Conservation (phyloP, 2,113 vertebrate species). For the Nestor notabilis region DNA sequence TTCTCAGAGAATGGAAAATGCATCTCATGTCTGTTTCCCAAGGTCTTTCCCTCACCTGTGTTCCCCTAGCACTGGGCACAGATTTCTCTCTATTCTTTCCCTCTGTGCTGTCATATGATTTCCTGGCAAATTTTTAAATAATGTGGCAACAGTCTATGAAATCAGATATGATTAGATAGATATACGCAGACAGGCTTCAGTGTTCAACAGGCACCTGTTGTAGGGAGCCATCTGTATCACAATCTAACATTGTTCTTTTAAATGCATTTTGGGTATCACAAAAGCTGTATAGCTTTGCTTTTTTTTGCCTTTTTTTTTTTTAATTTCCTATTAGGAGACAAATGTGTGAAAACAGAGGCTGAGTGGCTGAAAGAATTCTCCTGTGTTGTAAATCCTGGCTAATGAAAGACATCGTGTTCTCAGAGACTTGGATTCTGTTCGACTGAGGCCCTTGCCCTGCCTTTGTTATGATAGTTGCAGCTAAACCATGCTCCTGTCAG, state of each 20-base stretch:
- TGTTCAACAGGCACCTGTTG: not conserved
- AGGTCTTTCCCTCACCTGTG: not conserved
- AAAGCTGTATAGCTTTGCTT: not conserved
- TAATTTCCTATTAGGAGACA: not conserved
- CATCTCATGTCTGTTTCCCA: not conserved
- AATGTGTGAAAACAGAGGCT: not conserved
- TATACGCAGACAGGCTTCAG: not conserved
- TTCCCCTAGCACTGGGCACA: not conserved
- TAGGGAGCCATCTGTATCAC: not conserved
- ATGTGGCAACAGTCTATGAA: not conserved
- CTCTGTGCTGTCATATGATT: not conserved
- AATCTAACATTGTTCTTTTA: not conserved
- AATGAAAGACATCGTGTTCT: not conserved
- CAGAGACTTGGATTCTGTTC: not conserved
- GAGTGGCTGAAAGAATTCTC: not conserved
- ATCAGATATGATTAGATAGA: not conserved
- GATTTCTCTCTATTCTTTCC: not conserved
- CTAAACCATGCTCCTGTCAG: not conserved
- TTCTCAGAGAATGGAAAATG: constrained; percentile 29
- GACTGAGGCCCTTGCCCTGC: not conserved
- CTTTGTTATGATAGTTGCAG: not conserved
- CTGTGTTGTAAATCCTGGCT: not conserved
- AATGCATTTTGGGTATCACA: not conserved
- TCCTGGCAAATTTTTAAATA: not conserved
- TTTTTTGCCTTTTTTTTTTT: not conserved